phyloP scores from a whole-genome alignment of 2,113 vertebrate species.

The Cynoglossus semilaevis region DNA sequence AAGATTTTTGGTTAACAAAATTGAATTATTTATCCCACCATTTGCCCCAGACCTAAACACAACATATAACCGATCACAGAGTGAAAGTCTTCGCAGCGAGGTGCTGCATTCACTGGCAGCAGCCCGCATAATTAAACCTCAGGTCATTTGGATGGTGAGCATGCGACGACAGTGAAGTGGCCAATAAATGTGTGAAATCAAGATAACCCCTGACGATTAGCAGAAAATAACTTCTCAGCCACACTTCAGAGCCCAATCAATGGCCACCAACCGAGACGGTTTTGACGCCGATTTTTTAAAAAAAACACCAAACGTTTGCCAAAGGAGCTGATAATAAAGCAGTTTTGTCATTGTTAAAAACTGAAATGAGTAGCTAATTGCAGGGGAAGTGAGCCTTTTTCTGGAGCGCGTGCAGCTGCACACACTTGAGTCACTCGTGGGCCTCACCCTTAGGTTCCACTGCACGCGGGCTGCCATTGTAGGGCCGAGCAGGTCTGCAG shows the following conservation, averaged over 20 bases:
- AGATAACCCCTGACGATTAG: constrained; percentile 69
- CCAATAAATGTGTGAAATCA: constrained; percentile 65
- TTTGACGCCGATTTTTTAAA: constrained; percentile 35
- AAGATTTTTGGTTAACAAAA: background rate
- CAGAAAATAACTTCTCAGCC: constrained; percentile 71
- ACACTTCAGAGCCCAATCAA: constrained; percentile 74
- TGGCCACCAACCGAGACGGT: constrained; percentile 57
- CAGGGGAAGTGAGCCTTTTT: constrained; percentile 80
- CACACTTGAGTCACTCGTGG: constrained; percentile 87
- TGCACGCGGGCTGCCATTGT: constrained; percentile 91
- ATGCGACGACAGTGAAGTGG: constrained; percentile 51
- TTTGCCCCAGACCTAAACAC: background rate
- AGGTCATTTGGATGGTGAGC: constrained; percentile 46
- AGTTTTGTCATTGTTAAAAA: constrained; percentile 82
- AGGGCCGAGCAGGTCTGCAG: constrained; percentile 84
- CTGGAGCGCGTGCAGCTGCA: constrained; percentile 96
- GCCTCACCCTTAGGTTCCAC: constrained; percentile 88
- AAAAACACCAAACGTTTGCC: constrained; percentile 75
- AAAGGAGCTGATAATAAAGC: constrained; percentile 85
- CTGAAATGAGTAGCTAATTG: constrained; percentile 96
- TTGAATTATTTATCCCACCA: background rate
- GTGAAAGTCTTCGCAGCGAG: background rate
- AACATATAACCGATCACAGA: too few relatives aligned
- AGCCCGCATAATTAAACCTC: constrained; percentile 42
- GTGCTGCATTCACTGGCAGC: constrained; percentile 10